Evolutionary conservation across 2,113 vertebrate species (phyloP).

Genomic region (Actenoides hombroni): DNA sequence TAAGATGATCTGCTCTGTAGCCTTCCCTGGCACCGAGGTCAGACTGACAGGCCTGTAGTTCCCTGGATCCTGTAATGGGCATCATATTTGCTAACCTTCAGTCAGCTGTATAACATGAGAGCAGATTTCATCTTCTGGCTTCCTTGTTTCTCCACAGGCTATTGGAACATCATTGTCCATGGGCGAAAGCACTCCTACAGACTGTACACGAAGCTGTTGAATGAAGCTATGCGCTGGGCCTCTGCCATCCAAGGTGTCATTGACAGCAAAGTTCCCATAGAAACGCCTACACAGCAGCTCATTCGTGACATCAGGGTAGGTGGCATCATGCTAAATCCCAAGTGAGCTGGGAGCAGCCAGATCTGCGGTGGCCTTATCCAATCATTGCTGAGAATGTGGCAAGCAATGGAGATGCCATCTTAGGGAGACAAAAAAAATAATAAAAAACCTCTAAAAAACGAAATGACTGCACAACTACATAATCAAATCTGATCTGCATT

Average conservation of each 20-base stretch:
- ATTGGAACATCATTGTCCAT: constrained; percentile 90
- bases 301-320: constrained; percentile 91
- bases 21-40: fast-evolving
- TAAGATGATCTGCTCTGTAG: background rate
- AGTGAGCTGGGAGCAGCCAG: background rate
- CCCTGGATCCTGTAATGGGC: background rate
- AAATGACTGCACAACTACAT: background rate
- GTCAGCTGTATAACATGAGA: background rate
- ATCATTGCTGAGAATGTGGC: background rate
- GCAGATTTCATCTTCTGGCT: background rate
- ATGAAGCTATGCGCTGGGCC: constrained; percentile 91
- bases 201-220: constrained; percentile 87
- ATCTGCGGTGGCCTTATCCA: background rate
- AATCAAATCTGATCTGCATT: background rate
- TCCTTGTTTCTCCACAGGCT: constrained; percentile 73
- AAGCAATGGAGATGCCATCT: background rate
- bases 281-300: constrained; percentile 92
- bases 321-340: background rate
- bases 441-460: background rate
- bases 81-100: background rate
- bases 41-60: background rate
- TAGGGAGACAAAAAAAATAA: background rate
- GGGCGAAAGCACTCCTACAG: constrained; percentile 90
- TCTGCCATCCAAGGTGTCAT: constrained; percentile 89
- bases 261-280: constrained; percentile 90